Conservation (phyloP, 2,888 invertebrate species). For the Podabrus alpinus region DNA sequence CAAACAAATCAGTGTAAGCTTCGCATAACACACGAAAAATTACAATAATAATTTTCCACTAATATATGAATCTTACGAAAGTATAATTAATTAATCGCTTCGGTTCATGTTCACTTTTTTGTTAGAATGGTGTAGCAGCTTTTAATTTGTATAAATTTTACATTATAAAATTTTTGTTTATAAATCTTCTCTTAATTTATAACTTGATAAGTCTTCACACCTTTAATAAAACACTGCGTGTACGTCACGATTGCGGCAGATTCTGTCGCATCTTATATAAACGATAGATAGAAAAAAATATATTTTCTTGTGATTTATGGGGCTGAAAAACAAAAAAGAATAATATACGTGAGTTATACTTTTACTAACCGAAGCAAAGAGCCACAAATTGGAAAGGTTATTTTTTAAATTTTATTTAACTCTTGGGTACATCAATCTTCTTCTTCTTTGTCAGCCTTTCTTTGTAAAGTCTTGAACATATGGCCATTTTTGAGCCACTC, state of each 20-base stretch:
- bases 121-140: not conserved
- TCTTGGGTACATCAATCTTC: too few species aligned
- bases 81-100: not conserved
- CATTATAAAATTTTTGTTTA: not conserved
- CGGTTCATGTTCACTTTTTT: not conserved
- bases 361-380: not conserved
- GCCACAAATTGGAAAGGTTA: not conserved
- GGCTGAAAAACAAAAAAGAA: not conserved
- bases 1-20: not conserved
- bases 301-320: not conserved
- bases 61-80: not conserved
- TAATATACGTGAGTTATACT: not conserved
- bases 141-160: not conserved
- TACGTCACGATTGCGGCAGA: too few species aligned
- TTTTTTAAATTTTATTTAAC: not conserved
- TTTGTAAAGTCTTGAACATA: too few species aligned
- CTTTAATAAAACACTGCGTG: not conserved
- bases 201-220: not conserved
- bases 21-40: not conserved
- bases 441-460: too few species aligned
- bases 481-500: too few species aligned
- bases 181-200: not conserved
- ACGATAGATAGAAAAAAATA: not conserved
- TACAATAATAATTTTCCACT: not conserved
- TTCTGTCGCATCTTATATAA: not conserved